Evolutionary conservation across 2,797 vertebrate species (phyloP).

Genomic region (Enoplosus armatus): DNA sequence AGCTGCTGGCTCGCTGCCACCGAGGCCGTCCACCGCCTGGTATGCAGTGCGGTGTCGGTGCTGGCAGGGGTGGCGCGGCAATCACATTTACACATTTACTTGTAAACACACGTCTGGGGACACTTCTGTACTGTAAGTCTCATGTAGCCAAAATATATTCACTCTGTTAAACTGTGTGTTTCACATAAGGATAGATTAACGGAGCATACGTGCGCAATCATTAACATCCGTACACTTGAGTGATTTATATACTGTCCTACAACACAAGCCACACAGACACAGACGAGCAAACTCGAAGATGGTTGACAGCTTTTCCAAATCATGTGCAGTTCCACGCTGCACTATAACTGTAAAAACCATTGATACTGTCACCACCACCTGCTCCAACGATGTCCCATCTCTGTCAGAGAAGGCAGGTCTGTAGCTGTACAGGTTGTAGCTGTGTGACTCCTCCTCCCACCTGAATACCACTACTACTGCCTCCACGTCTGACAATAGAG

Average conservation of each 20-base stretch:
- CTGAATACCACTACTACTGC: background rate
- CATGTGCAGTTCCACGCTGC: background rate
- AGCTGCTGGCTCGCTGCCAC: slow-evolving; percentile 43
- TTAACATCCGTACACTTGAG: background rate
- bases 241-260: background rate
- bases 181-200: background rate
- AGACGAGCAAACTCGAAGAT: background rate
- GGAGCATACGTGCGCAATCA: background rate
- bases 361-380: background rate
- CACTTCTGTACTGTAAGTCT: background rate
- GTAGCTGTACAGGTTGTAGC: background rate
- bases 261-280: background rate
- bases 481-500: too few species aligned
- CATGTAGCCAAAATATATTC: background rate
- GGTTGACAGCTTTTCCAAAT: background rate
- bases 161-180: background rate
- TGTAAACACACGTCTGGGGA: background rate
- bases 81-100: background rate
- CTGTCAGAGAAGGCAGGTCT: background rate
- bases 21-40: slow-evolving; percentile 20
- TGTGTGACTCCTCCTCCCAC: background rate
- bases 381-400: background rate
- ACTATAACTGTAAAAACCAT: background rate
- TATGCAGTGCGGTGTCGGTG: slow-evolving; percentile 11
- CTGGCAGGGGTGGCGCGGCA: background rate